Evolutionary conservation across 1,140 invertebrate species (phyloP).

Genomic region (Asbolus verrucosus): DNA sequence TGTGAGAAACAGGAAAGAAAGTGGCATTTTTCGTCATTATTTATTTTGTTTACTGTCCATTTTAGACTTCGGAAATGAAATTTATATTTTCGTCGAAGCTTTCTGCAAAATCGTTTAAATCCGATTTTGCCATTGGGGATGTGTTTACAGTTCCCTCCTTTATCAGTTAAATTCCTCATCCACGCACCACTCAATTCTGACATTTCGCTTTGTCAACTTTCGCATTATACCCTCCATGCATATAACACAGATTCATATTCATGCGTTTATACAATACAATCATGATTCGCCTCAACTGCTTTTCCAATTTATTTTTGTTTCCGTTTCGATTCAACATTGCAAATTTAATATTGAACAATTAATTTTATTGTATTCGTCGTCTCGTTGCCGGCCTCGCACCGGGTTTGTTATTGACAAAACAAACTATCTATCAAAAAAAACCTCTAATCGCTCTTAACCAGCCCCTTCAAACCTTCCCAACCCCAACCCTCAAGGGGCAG

Average conservation of each 20-base stretch:
- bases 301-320: constrained; percentile 39
- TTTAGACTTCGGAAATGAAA: too few species aligned
- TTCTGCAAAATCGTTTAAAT: too few species aligned
- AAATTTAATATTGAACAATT: not conserved
- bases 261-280: constrained; percentile 19
- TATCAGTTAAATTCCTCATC: not conserved
- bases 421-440: constrained; percentile 34
- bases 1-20: too few species aligned
- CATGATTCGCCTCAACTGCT: constrained; percentile 8
- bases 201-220: constrained; percentile 35
- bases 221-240: constrained; percentile 12
- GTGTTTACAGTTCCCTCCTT: too few species aligned
- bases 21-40: too few species aligned
- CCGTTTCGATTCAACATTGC: constrained; percentile 18
- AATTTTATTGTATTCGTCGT: constrained; percentile 7
- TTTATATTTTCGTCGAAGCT: too few species aligned
- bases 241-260: constrained; percentile 27
- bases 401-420: constrained; percentile 24
- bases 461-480: constrained; percentile 23
- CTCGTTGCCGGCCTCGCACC: not conserved
- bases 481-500: constrained; percentile 17
- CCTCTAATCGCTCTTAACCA: constrained; percentile 37
- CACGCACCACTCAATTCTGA: constrained; percentile 4
- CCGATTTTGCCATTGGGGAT: too few species aligned
- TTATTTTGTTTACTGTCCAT: too few species aligned